phyloP scores from a whole-genome alignment of 2,888 invertebrate species.

The Portevinia maculata region DNA sequence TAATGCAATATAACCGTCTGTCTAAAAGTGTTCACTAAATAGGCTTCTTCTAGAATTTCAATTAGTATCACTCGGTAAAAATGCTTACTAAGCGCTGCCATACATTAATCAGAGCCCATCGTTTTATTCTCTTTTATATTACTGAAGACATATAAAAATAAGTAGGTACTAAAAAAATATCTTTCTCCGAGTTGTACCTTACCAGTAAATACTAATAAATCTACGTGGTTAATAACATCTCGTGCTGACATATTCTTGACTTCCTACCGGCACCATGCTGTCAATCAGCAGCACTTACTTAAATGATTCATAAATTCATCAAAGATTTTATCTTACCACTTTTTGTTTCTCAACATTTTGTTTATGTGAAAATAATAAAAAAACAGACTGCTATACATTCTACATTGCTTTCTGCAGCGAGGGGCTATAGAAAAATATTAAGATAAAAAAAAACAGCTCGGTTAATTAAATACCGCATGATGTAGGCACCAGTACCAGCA shows the following conservation, averaged over 20 bases:
- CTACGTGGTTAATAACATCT: background rate
- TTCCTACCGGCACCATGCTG: slow-evolving; percentile 24
- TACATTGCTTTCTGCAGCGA: slow-evolving; percentile 13
- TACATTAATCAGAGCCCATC: too few relatives aligned
- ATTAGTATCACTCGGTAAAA: too few relatives aligned
- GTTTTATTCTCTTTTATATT: too few relatives aligned
- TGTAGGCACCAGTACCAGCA: slow-evolving; percentile 1
- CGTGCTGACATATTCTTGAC: slow-evolving; percentile 16
- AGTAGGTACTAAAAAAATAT: too few relatives aligned
- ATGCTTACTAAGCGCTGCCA: too few relatives aligned
- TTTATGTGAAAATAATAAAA: slow-evolving; percentile 20
- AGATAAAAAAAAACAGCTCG: slow-evolving; percentile 28
- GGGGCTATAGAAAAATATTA: slow-evolving; percentile 32
- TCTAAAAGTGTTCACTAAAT: too few relatives aligned
- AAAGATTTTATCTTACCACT: slow-evolving; percentile 1
- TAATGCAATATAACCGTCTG: too few relatives aligned
- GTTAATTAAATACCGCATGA: slow-evolving; percentile 63
- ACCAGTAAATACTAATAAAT: too few relatives aligned
- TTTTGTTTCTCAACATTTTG: slow-evolving; percentile 3
- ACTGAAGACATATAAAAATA: too few relatives aligned
- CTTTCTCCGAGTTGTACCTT: too few relatives aligned
- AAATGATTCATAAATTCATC: slow-evolving; percentile 38
- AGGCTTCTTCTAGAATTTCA: too few relatives aligned
- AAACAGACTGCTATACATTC: slow-evolving; percentile 18
- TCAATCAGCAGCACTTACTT: slow-evolving; percentile 23